A percentile compares a stretch with the other conserved stretches of the same genome.
phyloP scores from a whole-genome alignment of 2,797 vertebrate species.

The Helicolenus hilgendorfi region DNA sequence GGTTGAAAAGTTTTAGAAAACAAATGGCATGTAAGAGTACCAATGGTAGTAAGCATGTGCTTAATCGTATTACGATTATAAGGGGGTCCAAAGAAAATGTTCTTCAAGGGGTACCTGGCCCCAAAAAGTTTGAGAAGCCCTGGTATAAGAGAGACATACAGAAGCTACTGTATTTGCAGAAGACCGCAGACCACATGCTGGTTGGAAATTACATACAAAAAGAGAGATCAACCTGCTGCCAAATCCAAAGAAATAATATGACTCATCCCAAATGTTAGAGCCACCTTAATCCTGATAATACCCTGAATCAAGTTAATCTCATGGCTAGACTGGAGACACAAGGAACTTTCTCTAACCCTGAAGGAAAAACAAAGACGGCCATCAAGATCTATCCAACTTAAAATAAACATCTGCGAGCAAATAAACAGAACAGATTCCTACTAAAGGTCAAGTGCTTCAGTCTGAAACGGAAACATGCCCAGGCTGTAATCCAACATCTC shows the following conservation, averaged over 20 bases:
- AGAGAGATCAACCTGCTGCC: background rate
- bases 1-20: too few relatives aligned
- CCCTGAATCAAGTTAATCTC: conserved; percentile 60
- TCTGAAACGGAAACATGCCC: conserved; percentile 66
- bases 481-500: conserved; percentile 65
- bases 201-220: background rate
- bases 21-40: too few relatives aligned
- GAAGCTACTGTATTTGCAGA: background rate
- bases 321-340: conserved; percentile 40
- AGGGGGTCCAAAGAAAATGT: too few relatives aligned
- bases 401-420: conserved; percentile 73
- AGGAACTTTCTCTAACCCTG: conserved; percentile 35
- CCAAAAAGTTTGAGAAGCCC: accelerated
- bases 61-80: too few relatives aligned
- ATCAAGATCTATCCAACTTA: conserved; percentile 41
- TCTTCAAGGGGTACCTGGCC: too few relatives aligned
- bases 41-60: too few relatives aligned
- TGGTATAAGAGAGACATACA: background rate
- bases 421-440: conserved; percentile 56
- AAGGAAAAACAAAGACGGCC: conserved; percentile 36
- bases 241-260: conserved; percentile 27
- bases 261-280: conserved; percentile 54
- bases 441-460: conserved; percentile 74
- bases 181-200: background rate
- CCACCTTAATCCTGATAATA: conserved; percentile 56